A percentile compares a stretch with the other conserved stretches of the same genome.
phyloP scores from a whole-genome alignment of 92 coral and sea anemone species.

The Diadumene lineata region DNA sequence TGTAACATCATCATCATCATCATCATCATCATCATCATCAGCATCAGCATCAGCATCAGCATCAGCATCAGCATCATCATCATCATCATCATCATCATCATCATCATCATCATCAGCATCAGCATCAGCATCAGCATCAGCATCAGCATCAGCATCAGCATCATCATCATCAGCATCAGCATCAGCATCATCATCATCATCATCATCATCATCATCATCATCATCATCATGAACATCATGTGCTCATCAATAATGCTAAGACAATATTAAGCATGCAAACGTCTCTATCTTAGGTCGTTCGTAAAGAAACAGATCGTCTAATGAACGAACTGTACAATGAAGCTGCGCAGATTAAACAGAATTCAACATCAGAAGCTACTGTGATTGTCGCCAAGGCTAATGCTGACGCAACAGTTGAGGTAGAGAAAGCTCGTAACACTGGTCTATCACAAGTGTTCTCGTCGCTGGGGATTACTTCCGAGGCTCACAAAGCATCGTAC shows the following conservation, averaged over 20 bases:
- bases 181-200: not conserved
- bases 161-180: not conserved
- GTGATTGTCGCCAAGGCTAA: conserved; percentile 73
- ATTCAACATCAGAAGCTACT: conserved; percentile 70
- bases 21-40: not conserved
- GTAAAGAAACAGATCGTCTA: conserved; percentile 76
- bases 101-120: not conserved
- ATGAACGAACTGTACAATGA: conserved; percentile 69
- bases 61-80: not conserved
- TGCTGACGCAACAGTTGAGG: conserved; percentile 52
- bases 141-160: not conserved
- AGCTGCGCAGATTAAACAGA: conserved; percentile 75
- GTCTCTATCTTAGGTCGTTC: conserved; percentile 89
- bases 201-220: not conserved
- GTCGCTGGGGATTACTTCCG: conserved; percentile 39
- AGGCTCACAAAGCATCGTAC: conserved; percentile 60
- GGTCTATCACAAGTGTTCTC: conserved; percentile 62
- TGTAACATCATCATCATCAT: not conserved
- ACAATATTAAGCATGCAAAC: too few relatives aligned
- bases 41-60: not conserved
- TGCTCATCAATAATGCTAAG: not conserved
- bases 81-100: not conserved
- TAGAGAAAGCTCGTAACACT: conserved; percentile 69
- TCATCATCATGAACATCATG: not conserved
- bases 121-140: not conserved